phyloP scores from a whole-genome alignment of 2,113 vertebrate genomes.

The Cololabis saira region DNA sequence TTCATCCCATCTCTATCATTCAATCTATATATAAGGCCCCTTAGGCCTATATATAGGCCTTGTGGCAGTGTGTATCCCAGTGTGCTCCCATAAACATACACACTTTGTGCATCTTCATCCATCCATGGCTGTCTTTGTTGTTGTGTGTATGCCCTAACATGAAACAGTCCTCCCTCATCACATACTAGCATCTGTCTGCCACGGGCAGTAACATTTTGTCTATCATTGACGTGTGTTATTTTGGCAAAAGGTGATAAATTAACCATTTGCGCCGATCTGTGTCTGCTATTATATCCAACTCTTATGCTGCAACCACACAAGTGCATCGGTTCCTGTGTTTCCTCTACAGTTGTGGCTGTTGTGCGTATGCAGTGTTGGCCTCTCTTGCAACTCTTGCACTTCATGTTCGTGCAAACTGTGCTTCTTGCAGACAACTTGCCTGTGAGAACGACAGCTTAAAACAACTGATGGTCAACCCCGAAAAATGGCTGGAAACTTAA shows the following conservation, averaged over 20 bases:
- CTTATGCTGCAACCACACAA: not conserved
- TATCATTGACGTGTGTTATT: not conserved
- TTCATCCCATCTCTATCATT: conserved; percentile 50
- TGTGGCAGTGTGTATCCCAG: conserved; percentile 35
- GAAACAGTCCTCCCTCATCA: conserved; percentile 13
- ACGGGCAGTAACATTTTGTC: conserved; percentile 11
- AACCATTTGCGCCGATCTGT: not conserved
- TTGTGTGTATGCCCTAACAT: conserved; percentile 34
- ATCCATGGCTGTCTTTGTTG: conserved; percentile 39
- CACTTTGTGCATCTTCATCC: conserved; percentile 36
- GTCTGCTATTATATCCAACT: not conserved
- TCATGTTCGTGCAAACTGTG: not conserved
- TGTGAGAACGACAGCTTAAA: not conserved
- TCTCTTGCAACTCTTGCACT: conserved; percentile 1
- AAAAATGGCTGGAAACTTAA: not conserved
- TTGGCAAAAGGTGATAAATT: no score
- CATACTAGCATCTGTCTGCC: conserved; percentile 12
- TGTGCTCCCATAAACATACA: conserved; percentile 10
- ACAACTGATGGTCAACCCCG: not conserved
- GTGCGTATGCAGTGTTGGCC: not conserved
- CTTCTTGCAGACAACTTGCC: not conserved
- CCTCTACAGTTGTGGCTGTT: conserved; percentile 3
- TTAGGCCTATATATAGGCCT: conserved; percentile 58
- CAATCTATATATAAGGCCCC: conserved; percentile 55
- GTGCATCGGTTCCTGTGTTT: conserved; percentile 20